Evolutionary conservation across 2,888 invertebrate genomes (phyloP), one percentile per base, ranked within the genome.

Genomic region (Anodontia alba): DNA sequence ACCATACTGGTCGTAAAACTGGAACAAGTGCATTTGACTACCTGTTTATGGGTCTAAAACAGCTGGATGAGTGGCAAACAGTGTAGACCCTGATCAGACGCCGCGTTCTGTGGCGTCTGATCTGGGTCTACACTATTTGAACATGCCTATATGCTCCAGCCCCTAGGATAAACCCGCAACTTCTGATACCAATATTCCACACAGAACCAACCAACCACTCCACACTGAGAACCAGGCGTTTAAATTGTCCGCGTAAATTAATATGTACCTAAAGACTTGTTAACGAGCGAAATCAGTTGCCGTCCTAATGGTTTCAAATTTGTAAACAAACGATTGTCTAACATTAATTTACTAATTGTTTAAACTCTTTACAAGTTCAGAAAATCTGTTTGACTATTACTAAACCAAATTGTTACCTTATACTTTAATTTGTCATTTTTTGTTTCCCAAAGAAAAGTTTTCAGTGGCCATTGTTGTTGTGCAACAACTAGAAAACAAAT

Each of bases 401-500:
- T 62, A 62, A 62, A 62, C 33, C 23, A 17, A 33, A 62, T 31
- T 33, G 62, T 62, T 33, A 62, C 62, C 62, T 62, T 31, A 62
- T 17, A 62, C 33, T 62, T 62, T 62, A 62, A 62, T 33, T 62
- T 62, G 62, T 62, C 62, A 33, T 33, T 17, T 76, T 78, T 80
- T 76, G 73, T 76, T 79, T 76, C 73, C 77, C 69, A 77, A 83
- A 70, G 80, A 83, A 80, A 76, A 73, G 73, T 42, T 82, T 82
- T 78, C 71, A 42, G 74, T 42, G 38, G 57, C 78, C 76, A 80
- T 85, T 85, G 85, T 85, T 70, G 71, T 67, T 85, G 85, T 82
- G 74, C 80, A 82, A 85, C 80, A 76, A 80, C 76, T 70, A 79
- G 85, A 82, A 84, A 85, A 85, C 80, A 82, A 82, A 84, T 73